Percentiles rank a stretch among this genome's conserved stretches.
Evolutionary conservation across 2,888 invertebrate genomes (phyloP).

Genomic region (Parnassius apollo): DNA sequence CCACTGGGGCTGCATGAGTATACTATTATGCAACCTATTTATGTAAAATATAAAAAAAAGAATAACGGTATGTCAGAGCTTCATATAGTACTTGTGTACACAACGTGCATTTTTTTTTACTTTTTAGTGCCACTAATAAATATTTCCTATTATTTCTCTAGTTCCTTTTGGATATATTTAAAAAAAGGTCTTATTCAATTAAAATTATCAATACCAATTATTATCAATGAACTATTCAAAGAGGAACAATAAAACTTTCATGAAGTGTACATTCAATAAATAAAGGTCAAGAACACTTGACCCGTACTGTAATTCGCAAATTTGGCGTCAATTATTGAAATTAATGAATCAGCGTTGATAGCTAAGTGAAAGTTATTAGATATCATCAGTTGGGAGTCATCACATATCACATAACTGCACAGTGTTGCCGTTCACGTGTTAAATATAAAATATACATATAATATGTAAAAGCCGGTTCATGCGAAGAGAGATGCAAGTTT

Average conservation of each 20-base stretch:
- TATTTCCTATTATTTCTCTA: too few species aligned
- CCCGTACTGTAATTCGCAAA: conserved; percentile 53
- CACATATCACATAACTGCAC: conserved; percentile 24
- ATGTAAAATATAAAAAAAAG: too few species aligned
- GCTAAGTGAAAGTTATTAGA: conserved; percentile 66
- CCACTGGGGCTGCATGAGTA: too few species aligned
- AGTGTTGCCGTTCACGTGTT: neutral
- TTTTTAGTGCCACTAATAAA: too few species aligned
- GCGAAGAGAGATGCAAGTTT: neutral
- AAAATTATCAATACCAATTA: neutral
- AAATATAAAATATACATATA: conserved; percentile 1
- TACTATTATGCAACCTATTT: too few species aligned
- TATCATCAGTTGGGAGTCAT: conserved; percentile 57
- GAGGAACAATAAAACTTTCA: conserved; percentile 28
- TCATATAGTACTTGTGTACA: too few species aligned
- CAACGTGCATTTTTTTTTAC: too few species aligned
- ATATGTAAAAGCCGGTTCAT: conserved; percentile 7
- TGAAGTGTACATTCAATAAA: conserved; percentile 47
- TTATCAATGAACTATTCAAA: conserved; percentile 7
- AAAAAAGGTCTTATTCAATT: neutral
- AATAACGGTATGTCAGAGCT: too few species aligned
- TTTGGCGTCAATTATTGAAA: conserved; percentile 70
- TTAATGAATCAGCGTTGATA: conserved; percentile 64
- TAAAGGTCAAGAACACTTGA: conserved; percentile 62
- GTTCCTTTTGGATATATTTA: too few species aligned